Evolutionary conservation across 2,113 vertebrate genomes (phyloP), one percentile per base, ranked within the genome.

Genomic region (Heterocephalus glaber): DNA sequence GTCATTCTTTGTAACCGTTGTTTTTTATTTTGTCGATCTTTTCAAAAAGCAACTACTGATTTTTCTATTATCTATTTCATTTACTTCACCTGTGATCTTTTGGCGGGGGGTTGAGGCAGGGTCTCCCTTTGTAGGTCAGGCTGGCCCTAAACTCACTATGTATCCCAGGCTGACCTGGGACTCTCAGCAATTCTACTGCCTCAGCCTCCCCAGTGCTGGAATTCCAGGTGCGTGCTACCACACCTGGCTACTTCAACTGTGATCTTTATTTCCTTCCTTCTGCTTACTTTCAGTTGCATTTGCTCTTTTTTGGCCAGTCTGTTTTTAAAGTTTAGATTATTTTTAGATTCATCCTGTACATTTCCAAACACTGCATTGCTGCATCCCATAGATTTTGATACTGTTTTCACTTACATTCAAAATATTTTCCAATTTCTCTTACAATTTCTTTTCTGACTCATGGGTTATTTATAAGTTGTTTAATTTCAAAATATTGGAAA

Each of bases 391-490:
- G 24, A 56, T 72, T 96, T 84, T 92, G 49, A 83, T 54, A 89
- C 7, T 84, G 16, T 52, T 82, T 92, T 88, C 47, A 79, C 22
- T 30, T 52, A 91, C 7, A 56, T 86, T 90, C 72, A 79, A 92
- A 52, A 20, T 93, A 72, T 33, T 84, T 86, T 63, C 38, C 44
- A 68, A 83, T 77, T 96, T 94, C 63, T 49, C 44, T 85, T 94
- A 52, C n/a, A 83, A 60, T 26, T 92, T 72, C 30, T 89, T n/a
- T 92, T 70, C 19, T 89, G 66, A 80, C 19, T 7, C 30, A 61
- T 54, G 56, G 38, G 38, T 60, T 65, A 85, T 58, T 94, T 90
- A 49, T 19, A 65, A 85, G 47, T 38, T 19, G 7, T 54, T 66
- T 82, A 81, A 65, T 41, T 74, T 89, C 38, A 24, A 89, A 70